Percentiles rank a stretch among this genome's conserved stretches.
Evolutionary conservation across 2,888 invertebrate species (phyloP).

Genomic region (Netelia fuscicornis): DNA sequence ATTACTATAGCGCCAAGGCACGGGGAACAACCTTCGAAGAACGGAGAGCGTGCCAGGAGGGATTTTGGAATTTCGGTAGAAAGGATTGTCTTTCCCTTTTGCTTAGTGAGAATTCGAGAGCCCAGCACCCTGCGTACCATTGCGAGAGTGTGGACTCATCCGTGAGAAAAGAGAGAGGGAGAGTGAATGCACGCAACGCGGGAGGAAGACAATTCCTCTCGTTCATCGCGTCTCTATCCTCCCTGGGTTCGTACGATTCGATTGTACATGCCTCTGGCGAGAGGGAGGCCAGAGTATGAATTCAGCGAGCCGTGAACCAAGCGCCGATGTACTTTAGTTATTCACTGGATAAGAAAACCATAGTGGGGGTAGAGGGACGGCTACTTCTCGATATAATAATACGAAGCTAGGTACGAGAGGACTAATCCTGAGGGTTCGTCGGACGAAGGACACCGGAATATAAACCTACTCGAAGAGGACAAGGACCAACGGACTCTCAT

Average conservation of each 20-base stretch:
- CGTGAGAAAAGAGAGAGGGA: neutral
- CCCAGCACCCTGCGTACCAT: neutral
- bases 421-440: constrained; percentile 21
- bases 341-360: constrained; percentile 47
- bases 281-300: constrained; percentile 18
- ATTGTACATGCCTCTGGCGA: constrained; percentile 17
- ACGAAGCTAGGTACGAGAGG: neutral
- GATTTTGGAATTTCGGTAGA: constrained; percentile 47
- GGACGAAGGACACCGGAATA: constrained; percentile 12
- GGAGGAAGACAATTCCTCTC: constrained; percentile 43
- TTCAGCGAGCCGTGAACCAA: constrained; percentile 37
- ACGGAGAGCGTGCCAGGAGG: constrained; percentile 37
- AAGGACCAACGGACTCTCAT: constrained; percentile 52
- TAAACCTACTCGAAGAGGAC: neutral
- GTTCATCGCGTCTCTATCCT: constrained; percentile 21
- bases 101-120: constrained; percentile 16
- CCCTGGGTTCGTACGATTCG: constrained; percentile 29
- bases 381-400: constrained; percentile 19
- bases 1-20: constrained; percentile 74
- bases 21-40: constrained; percentile 56
- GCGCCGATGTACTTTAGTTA: constrained; percentile 20
- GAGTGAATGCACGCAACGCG: constrained; percentile 33
- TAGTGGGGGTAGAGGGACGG: constrained; percentile 33
- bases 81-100: constrained; percentile 63
- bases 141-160: constrained; percentile 34